phyloP scores from a whole-genome alignment of 2,113 vertebrate genomes.

The Regulus satrapa region DNA sequence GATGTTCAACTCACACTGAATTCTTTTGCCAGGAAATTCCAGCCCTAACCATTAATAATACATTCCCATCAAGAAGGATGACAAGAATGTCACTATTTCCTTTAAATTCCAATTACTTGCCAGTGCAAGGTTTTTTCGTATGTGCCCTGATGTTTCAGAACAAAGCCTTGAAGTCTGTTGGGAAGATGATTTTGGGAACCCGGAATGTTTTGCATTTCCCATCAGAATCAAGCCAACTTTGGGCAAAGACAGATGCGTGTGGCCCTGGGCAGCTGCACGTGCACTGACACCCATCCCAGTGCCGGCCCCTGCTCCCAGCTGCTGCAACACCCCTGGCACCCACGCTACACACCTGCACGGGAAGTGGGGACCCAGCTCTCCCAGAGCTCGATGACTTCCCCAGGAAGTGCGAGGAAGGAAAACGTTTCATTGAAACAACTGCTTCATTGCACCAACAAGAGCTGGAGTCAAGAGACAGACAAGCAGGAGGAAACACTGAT shows the following conservation, averaged over 20 bases:
- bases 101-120: not conserved
- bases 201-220: not conserved
- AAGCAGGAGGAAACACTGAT: not conserved
- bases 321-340: not conserved
- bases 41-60: not conserved
- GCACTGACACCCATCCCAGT: not conserved
- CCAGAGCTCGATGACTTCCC: not conserved
- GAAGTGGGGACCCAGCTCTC: not conserved
- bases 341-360: not conserved
- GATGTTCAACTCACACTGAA: not conserved
- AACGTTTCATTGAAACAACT: not conserved
- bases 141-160: not conserved
- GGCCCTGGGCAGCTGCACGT: not conserved
- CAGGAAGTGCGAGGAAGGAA: slow-evolving; percentile 1
- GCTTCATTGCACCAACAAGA: not conserved
- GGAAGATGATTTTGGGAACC: not conserved
- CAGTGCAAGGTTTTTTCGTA: not conserved
- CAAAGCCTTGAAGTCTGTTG: not conserved
- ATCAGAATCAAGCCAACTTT: not conserved
- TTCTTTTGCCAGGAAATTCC: not conserved
- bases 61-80: not conserved
- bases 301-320: not conserved
- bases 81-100: not conserved
- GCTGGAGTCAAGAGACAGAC: not conserved
- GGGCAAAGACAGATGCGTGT: not conserved